These are phyloP conservation scores for Todus mexicanus DNA, from an alignment of 2,797 vertebrate species.

Conservation along the genomic window DNA sequence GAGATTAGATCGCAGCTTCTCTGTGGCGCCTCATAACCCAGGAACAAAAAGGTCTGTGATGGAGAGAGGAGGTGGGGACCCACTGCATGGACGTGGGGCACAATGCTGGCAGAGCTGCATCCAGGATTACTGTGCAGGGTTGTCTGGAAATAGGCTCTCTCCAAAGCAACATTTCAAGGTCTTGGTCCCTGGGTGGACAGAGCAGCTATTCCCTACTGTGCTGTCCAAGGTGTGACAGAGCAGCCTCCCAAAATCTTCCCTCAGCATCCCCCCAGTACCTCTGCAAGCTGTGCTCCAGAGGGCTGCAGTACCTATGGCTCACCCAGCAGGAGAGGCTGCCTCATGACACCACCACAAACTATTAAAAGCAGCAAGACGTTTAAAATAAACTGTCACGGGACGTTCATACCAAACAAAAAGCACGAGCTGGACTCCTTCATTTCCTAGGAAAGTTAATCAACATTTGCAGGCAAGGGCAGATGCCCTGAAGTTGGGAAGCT, in stretches of 20 bases:
- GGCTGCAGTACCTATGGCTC: accelerated
- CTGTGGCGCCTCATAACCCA: not conserved
- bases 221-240: not conserved
- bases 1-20: not conserved
- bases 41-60: not conserved
- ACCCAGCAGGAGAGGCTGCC: not conserved
- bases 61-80: not conserved
- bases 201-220: not conserved
- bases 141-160: not conserved
- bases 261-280: not conserved
- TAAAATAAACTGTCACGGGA: constrained; percentile 29
- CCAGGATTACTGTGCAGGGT: not conserved
- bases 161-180: not conserved
- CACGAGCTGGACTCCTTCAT: not conserved
- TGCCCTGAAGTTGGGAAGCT: not conserved
- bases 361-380: not conserved
- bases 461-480: not conserved
- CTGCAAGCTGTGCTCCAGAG: accelerated
- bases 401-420: not conserved
- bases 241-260: not conserved
- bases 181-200: not conserved
- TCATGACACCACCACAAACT: not conserved
- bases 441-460: not conserved
- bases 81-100: accelerated
- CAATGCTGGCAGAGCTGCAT: accelerated